Evolutionary conservation across 2,888 invertebrate species (phyloP), one percentile per base, ranked within the genome.

Genomic region (Caenorhabditis sp.): DNA sequence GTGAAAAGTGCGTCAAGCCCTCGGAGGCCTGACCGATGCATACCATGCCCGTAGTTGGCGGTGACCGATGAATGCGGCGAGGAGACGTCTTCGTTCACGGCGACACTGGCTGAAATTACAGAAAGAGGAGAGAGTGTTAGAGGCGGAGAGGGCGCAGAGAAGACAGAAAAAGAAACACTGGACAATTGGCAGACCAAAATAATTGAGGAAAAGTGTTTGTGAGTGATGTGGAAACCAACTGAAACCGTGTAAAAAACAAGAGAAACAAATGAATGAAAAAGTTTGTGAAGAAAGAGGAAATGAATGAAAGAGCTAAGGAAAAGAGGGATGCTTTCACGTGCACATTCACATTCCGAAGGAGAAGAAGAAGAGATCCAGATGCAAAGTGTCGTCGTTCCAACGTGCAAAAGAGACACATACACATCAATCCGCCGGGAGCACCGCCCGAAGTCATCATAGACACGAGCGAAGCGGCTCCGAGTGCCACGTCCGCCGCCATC

Each of bases 401-500:
- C 43, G 45, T 41, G 45, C 39, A 45, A 27, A 32, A 41, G 27
- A 58, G 27, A 58, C 66, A 68, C 56, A 59, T 56, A 68, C 68
- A 68, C 59, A 68, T 59, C 46, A 56, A 41, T 58, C 59, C 63
- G 37, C 50, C 53, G 13, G 53, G 68, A 17, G 45, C 41, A 2
- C 65, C 43, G 24, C 63, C 56, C 4, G 75, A 70, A 35, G 74
- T 76, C 45, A 81, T 79, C 50, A 83, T 76, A 7, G 78, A 78
- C 13, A 83, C 81, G 8, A 83, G 66, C 13, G 78, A 78, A 2
- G 82, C 84, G n/a, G 84, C 82, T 45, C 81, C 73, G 30, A 80
- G 61, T 37, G 77, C 56, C 68, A 83, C 68, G 46, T 77, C 58
- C 7, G 79, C 81, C 20, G 80, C 80, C 80, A 81, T 76, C 15